Percentiles rank a stretch among this genome's conserved stretches.
phyloP scores from a whole-genome alignment of 2,888 invertebrate genomes.

The Meteorus colon region DNA sequence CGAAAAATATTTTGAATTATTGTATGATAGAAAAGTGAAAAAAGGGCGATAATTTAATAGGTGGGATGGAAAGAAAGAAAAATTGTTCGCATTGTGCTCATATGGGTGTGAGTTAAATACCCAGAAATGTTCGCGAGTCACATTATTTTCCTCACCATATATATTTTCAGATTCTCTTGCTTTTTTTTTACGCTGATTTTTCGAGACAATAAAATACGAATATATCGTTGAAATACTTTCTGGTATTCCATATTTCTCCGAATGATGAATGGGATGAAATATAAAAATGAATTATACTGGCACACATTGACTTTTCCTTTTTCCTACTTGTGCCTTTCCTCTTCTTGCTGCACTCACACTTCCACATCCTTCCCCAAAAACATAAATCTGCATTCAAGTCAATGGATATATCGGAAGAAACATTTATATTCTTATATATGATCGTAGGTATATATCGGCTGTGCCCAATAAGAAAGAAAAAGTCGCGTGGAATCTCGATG shows the following conservation, averaged over 20 bases:
- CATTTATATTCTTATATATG: not conserved
- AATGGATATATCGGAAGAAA: slow-evolving; percentile 19
- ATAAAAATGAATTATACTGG: slow-evolving; percentile 29
- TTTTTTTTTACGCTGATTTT: not conserved
- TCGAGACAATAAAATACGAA: slow-evolving; percentile 8
- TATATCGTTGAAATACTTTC: slow-evolving; percentile 11
- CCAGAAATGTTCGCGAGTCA: slow-evolving; percentile 13
- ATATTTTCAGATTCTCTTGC: not conserved
- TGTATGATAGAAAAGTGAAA: not conserved
- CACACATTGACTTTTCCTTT: not conserved
- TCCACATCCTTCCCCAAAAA: slow-evolving; percentile 5
- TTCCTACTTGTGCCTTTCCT: not conserved
- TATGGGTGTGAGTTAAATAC: not conserved
- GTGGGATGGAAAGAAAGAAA: not conserved
- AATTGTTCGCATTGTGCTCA: not conserved
- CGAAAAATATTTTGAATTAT: no score
- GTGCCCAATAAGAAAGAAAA: not conserved
- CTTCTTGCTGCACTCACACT: slow-evolving; percentile 13
- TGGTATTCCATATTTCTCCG: not conserved
- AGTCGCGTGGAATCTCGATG: slow-evolving; percentile 38
- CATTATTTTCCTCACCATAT: slow-evolving; percentile 4
- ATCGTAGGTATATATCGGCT: not conserved
- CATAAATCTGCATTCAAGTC: slow-evolving; percentile 36
- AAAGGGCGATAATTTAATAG: not conserved
- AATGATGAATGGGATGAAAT: slow-evolving; percentile 25